Conservation (phyloP, 2,797 vertebrate genomes). For the Pampus argenteus region DNA sequence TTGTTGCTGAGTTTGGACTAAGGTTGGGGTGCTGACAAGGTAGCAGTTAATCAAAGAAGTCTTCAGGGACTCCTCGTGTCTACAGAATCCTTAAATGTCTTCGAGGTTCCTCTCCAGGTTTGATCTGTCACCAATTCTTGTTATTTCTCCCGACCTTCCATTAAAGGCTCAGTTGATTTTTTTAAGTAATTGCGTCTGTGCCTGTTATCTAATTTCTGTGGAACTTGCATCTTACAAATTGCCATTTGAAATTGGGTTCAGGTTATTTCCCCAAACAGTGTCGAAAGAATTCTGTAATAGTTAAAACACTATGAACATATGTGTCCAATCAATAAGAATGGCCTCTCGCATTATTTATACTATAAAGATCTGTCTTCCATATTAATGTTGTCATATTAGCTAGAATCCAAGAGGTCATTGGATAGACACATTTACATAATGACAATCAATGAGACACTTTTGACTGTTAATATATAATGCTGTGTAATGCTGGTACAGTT, state of each 20-base stretch:
- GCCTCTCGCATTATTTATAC: constrained; percentile 54
- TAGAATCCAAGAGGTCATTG: constrained; percentile 24
- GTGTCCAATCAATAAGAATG: constrained; percentile 61
- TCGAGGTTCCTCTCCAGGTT: constrained; percentile 41
- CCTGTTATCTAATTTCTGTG: constrained; percentile 28
- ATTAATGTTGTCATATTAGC: constrained; percentile 53
- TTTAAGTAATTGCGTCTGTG: constrained; percentile 54
- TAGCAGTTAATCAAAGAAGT: constrained; percentile 45
- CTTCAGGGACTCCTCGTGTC: constrained; percentile 19
- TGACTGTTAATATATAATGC: constrained; percentile 13
- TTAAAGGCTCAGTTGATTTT: constrained; percentile 40
- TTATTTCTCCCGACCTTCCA: constrained; percentile 53
- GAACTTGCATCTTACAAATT: constrained; percentile 49
- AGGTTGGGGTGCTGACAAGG: constrained; percentile 25
- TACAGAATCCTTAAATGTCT: constrained; percentile 44
- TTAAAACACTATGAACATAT: constrained; percentile 48
- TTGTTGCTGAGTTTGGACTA: constrained; percentile 21
- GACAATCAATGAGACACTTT: constrained; percentile 40
- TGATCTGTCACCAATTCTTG: constrained; percentile 39
- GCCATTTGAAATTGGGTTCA: constrained; percentile 48
- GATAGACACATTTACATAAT: constrained; percentile 26
- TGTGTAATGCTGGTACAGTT: not conserved
- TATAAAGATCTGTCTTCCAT: constrained; percentile 48
- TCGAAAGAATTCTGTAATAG: constrained; percentile 39
- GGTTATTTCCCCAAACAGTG: constrained; percentile 45